phyloP scores from a whole-genome alignment of 2,113 vertebrate genomes.

The Hydrochoerus hydrochaeris region DNA sequence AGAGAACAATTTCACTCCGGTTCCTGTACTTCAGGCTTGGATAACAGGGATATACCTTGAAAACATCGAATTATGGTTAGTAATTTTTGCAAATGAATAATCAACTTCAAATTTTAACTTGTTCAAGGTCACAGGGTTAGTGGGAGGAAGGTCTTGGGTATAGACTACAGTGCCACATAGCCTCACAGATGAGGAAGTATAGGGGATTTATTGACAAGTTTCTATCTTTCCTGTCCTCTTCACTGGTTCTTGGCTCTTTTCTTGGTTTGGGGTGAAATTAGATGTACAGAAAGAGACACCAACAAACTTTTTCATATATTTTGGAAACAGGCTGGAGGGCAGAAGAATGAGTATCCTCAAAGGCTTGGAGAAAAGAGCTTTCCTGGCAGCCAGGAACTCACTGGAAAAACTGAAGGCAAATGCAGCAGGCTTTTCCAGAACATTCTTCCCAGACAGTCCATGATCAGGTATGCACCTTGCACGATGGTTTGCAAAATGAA shows the following conservation, averaged over 20 bases:
- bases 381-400: neutral
- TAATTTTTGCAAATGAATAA: constrained; percentile 25
- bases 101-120: neutral
- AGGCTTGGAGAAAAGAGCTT: neutral
- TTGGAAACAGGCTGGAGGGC: neutral
- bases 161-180: fast-evolving
- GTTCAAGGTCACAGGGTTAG: neutral
- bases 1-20: neutral
- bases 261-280: neutral
- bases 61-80: neutral
- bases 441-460: neutral
- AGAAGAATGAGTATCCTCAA: neutral
- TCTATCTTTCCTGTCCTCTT: neutral
- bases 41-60: neutral
- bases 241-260: neutral
- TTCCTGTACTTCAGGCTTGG: neutral
- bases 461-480: no score
- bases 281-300: neutral
- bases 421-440: fast-evolving
- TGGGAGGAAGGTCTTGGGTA: neutral
- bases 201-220: neutral
- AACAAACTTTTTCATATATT: neutral
- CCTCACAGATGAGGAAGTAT: fast-evolving
- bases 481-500: neutral
- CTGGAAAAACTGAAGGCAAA: fast-evolving